Conservation (phyloP, 2,888 invertebrate genomes). For the Leptinotarsa tumamoca region DNA sequence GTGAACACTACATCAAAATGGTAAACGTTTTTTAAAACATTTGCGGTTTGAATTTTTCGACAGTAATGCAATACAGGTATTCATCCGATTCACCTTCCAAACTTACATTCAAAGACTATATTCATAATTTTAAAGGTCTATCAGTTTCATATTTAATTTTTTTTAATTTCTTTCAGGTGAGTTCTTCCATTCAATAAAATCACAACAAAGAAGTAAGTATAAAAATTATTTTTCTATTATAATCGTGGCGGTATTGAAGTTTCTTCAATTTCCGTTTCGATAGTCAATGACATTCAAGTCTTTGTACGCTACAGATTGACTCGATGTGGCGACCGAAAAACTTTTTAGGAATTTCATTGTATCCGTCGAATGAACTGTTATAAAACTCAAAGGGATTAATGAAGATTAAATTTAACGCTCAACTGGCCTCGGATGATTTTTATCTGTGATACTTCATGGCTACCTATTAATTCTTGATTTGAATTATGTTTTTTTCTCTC, state of each 20-base stretch:
- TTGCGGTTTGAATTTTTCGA: too few species aligned
- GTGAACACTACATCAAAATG: too few species aligned
- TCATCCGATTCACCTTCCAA: too few species aligned
- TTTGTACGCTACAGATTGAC: background rate
- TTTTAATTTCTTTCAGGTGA: slow-evolving; percentile 13
- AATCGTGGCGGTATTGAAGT: background rate
- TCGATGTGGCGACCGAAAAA: background rate
- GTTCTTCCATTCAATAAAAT: background rate
- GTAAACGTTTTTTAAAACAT: too few species aligned
- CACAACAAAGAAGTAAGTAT: slow-evolving; percentile 8
- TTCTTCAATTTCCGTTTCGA: background rate
- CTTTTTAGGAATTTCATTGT: slow-evolving; percentile 12
- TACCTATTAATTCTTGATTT: slow-evolving; percentile 11
- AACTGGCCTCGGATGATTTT: slow-evolving; percentile 9
- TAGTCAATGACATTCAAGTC: background rate
- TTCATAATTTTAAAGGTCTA: background rate
- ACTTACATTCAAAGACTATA: background rate
- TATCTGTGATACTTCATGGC: slow-evolving; percentile 18
- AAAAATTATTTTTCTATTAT: slow-evolving; percentile 6
- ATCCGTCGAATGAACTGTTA: slow-evolving; percentile 1
- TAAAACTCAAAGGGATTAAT: slow-evolving; percentile 15
- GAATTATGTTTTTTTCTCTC: slow-evolving; percentile 16
- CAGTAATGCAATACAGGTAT: too few species aligned
- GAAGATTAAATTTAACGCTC: slow-evolving; percentile 17
- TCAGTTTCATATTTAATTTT: background rate